phyloP scores from a whole-genome alignment of 1,140 invertebrate species.

The Drosophila oshimai region DNA sequence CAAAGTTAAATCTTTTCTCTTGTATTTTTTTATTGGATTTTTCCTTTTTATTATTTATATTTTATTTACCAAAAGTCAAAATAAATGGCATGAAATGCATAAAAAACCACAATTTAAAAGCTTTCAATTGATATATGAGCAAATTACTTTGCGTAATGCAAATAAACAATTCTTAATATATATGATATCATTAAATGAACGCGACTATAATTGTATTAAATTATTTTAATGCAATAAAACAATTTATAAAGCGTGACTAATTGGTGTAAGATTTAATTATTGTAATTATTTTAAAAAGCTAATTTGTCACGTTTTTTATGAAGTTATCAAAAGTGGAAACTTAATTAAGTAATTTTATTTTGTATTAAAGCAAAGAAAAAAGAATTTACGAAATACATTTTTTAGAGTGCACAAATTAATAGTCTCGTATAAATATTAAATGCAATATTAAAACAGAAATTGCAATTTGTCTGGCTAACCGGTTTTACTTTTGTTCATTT shows the following conservation, averaged over 20 bases:
- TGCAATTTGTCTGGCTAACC: no score
- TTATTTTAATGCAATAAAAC: conserved; percentile 12
- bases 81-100: not conserved
- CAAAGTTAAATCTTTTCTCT: not conserved
- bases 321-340: not conserved
- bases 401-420: no score
- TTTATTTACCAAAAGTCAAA: not conserved
- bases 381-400: no score
- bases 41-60: not conserved
- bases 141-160: not conserved
- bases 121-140: not conserved
- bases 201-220: not conserved
- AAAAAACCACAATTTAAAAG: not conserved
- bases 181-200: not conserved
- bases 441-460: no score
- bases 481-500: no score
- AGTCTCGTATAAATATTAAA: no score
- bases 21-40: not conserved
- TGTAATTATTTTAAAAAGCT: not conserved
- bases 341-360: not conserved
- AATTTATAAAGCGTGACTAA: conserved; percentile 5
- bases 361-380: no score
- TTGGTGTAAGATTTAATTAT: not conserved
- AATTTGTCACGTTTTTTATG: not conserved
- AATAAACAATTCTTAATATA: not conserved